A percentile compares a stretch with the other conserved stretches of the same genome.
These are phyloP conservation scores for Brachyhypopomus gauderio DNA, from an alignment of 2,113 vertebrate species.

Conservation along the genomic window DNA sequence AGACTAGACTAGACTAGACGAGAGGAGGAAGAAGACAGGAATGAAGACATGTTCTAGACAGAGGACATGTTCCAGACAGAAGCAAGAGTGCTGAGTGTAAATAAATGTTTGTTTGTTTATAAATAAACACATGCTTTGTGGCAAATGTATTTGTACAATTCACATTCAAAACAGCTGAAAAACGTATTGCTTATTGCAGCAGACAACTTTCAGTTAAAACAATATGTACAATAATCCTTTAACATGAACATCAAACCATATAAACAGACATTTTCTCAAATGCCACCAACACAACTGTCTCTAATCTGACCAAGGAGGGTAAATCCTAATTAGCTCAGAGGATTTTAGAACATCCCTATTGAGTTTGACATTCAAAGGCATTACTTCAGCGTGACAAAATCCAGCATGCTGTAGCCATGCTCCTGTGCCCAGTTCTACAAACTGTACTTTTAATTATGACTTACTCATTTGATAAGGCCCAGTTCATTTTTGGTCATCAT, in stretches of 20 bases:
- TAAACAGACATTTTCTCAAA: background rate
- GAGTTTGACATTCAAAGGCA: slow-evolving; percentile 20
- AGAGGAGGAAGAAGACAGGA: too few relatives aligned
- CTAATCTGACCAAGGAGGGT: background rate
- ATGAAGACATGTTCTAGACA: too few relatives aligned
- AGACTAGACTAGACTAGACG: too few relatives aligned
- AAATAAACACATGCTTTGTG: too few relatives aligned
- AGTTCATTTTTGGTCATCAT: background rate
- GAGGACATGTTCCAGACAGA: too few relatives aligned
- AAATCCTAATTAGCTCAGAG: slow-evolving; percentile 38
- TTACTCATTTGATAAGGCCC: background rate
- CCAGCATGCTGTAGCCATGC: background rate
- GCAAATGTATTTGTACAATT: too few relatives aligned
- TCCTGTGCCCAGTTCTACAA: background rate
- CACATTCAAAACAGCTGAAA: too few relatives aligned
- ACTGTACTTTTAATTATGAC: background rate
- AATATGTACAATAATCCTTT: background rate
- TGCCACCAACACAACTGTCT: background rate
- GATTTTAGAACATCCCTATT: slow-evolving; percentile 29
- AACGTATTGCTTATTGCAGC: too few relatives aligned
- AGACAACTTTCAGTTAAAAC: background rate
- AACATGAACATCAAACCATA: background rate
- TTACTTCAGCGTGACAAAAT: slow-evolving; percentile 22
- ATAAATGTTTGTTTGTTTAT: too few relatives aligned
- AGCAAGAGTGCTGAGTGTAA: too few relatives aligned